Conservation (phyloP, 2,888 invertebrate species). For the Pemphredon lugubris region DNA sequence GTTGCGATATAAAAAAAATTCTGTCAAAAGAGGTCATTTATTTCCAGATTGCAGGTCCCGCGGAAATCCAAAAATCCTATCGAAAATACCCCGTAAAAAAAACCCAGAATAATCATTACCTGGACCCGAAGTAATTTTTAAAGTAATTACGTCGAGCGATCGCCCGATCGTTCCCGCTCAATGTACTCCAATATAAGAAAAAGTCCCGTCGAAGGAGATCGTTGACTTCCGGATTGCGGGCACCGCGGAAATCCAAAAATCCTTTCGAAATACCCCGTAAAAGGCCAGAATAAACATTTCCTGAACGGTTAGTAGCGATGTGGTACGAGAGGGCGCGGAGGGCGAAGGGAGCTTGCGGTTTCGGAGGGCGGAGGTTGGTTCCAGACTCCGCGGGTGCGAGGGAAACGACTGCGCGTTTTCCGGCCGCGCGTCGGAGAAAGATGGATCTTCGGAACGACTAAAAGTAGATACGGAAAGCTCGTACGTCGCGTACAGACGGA, state of each 20-base stretch:
- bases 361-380: constrained; percentile 67
- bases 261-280: constrained; percentile 65
- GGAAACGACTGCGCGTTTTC: constrained; percentile 43
- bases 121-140: too few species aligned
- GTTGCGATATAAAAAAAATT: too few species aligned
- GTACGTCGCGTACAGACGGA: constrained; percentile 21
- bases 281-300: constrained; percentile 76
- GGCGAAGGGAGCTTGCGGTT: constrained; percentile 74
- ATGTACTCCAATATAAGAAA: too few species aligned
- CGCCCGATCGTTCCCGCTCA: too few species aligned
- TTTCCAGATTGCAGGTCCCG: too few species aligned
- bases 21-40: too few species aligned
- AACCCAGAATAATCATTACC: too few species aligned
- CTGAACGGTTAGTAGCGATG: constrained; percentile 76
- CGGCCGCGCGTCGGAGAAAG: constrained; percentile 48
- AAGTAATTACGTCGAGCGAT: too few species aligned
- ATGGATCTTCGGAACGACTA: constrained; percentile 55
- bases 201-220: constrained; percentile 30
- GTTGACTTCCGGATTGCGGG: constrained; percentile 56
- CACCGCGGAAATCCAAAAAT: constrained; percentile 71
- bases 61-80: too few species aligned
- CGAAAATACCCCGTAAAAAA: too few species aligned
- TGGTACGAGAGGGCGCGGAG: constrained; percentile 54
- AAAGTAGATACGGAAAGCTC: constrained; percentile 63
- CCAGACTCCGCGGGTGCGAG: constrained; percentile 66